Percentiles rank a stretch among this genome's conserved stretches.
phyloP scores from a whole-genome alignment of 2,113 vertebrate species.

The Emydocephalus ijimae region DNA sequence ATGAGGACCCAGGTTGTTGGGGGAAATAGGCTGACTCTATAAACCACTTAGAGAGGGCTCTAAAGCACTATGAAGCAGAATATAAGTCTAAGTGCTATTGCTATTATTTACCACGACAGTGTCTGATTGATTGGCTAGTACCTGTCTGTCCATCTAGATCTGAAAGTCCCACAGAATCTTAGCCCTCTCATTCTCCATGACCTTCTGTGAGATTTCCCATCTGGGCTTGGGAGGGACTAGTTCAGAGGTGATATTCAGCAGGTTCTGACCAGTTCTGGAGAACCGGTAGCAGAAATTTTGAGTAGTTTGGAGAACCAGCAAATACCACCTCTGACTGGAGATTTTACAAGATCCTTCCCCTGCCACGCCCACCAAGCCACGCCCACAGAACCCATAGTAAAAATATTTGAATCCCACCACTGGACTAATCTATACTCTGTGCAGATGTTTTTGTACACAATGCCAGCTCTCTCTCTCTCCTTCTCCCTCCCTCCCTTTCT shows the following conservation, averaged over 20 bases:
- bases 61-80: too few relatives aligned
- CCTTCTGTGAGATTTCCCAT: neutral
- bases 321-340: too few relatives aligned
- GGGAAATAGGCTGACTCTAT: neutral
- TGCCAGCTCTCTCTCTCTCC: neutral
- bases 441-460: neutral
- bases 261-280: too few relatives aligned
- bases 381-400: too few relatives aligned
- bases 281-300: too few relatives aligned
- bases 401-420: too few relatives aligned
- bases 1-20: neutral
- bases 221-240: neutral
- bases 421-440: neutral
- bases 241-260: neutral
- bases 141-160: neutral
- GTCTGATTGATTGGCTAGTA: neutral
- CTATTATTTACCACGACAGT: neutral
- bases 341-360: too few relatives aligned
- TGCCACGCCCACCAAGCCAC: too few relatives aligned
- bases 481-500: too few relatives aligned
- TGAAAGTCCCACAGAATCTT: neutral
- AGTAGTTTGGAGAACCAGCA: too few relatives aligned
- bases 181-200: neutral
- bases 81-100: neutral
- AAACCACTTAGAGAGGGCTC: too few relatives aligned